phyloP scores from a whole-genome alignment of 2,797 vertebrate species.

The Labroides dimidiatus region DNA sequence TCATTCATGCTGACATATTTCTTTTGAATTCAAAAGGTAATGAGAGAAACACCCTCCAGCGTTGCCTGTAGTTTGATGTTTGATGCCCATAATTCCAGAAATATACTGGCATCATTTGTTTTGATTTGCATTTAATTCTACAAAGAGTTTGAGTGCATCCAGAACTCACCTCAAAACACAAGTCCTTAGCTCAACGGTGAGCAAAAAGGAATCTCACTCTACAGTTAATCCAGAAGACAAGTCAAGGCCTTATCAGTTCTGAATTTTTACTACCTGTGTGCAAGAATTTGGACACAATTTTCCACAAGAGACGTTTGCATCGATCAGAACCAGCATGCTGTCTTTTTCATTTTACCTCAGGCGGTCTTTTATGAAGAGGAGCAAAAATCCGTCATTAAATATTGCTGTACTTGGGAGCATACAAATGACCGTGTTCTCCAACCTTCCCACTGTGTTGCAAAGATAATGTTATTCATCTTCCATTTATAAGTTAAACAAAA shows the following conservation, averaged over 20 bases:
- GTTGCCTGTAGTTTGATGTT: slow-evolving; percentile 15
- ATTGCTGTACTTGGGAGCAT: slow-evolving; percentile 15
- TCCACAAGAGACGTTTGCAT: neutral
- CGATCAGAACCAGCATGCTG: slow-evolving; percentile 14
- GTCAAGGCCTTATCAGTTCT: slow-evolving; percentile 14
- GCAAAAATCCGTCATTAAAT: slow-evolving; percentile 2
- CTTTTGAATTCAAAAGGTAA: slow-evolving; percentile 26
- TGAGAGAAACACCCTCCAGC: slow-evolving; percentile 2
- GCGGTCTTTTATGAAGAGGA: slow-evolving; percentile 20
- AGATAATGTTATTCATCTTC: slow-evolving; percentile 20
- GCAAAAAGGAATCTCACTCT: slow-evolving; percentile 10
- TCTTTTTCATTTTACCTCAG: slow-evolving; percentile 15
- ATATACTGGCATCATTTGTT: neutral
- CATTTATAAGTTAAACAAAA: slow-evolving; percentile 29
- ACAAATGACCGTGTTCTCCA: neutral
- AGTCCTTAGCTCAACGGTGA: slow-evolving; percentile 6
- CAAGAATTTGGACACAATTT: neutral
- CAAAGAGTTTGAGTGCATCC: neutral
- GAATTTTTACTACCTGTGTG: neutral
- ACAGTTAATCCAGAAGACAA: slow-evolving; percentile 5
- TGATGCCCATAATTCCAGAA: slow-evolving; percentile 15
- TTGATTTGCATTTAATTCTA: slow-evolving; percentile 9
- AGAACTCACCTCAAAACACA: slow-evolving; percentile 9
- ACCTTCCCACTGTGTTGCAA: slow-evolving; percentile 25
- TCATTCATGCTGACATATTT: slow-evolving; percentile 2